Evolutionary conservation across 2,888 invertebrate genomes (phyloP), one percentile per base, ranked within the genome.

Genomic region (Operophtera brumata): DNA sequence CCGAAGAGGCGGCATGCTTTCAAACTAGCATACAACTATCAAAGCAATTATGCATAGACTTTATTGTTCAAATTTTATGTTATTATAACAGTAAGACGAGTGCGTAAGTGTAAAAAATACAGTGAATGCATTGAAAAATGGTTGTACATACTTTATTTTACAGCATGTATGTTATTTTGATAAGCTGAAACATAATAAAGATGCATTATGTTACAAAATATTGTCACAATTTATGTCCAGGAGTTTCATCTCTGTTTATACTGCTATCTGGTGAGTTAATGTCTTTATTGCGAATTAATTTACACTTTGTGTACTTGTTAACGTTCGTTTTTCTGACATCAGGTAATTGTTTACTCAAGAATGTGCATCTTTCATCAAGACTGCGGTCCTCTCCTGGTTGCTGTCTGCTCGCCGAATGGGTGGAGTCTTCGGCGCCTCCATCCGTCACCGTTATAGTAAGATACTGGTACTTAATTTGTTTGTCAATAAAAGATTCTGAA

Each of bases 101-200:
- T 61, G 85, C 82, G 82, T 81, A 78, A 82, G 85, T 86, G 85
- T 80, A 79, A 80, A 79, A 70, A 76, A 78, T 73, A 76, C 70
- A 77, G 80, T 85, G 80, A 76, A 73, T 75, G 69, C 70, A 69
- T 77, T 77, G 72, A 71, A 74, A 77, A 77, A 80, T 57, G 79
- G 84, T 85, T 89, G 89, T 88, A 88, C 67, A 89, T 86, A 87
- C 77, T 83, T 83, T 81, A 76, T 76, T 77, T 84, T 82, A 83
- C 80, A 77, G 80, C 86, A 82, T 86, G 76, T 84, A 79, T 77
- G 82, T 81, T 80, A 79, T 76, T 81, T 80, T 71, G 62, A 69
- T 82, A 80, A 82, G 78, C 73, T 82, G 71, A 74, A 67, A 81
- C 79, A 82, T 79, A 86, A 84, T 86, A 84, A 84, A 79, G 74